Base-by-base conservation (phyloP, 2,888 invertebrate genomes). In the Epirrhoe tristata region DNA sequence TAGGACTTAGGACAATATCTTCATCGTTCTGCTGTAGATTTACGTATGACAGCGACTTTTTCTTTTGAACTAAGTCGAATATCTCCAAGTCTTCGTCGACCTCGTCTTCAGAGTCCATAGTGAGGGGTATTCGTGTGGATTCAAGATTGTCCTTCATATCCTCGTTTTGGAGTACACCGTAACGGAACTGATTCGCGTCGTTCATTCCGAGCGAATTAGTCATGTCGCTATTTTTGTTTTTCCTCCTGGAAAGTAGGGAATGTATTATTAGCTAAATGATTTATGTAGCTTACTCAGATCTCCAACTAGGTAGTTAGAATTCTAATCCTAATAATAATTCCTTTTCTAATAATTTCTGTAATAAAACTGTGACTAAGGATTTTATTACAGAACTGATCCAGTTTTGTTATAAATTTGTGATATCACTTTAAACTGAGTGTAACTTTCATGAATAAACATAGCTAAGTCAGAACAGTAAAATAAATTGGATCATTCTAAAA, bases 61-160 rank as follows among this genome's bases (percentile, higher is more conserved):
- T 91, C 74, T 91, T 93, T 69, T 92, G 90, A 73, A 88, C 91
- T 36, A 94, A 76, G 72, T 94, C 93, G 72, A 94, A 94, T 76
- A 94, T 93, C 72, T 94, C 94, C 32, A 93, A 74, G 64, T 94
- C 93, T 36, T 93, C 93, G 57, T 94, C 94, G 6, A 93, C 91
- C 36, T 93, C 93, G 1, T 94, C 94, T 57, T 94, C 94, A 0
- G 94, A 93, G 55, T 93, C 93, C 88, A 93, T 90, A 0, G 93
- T 93, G 2, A 93, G 77, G 0, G 93, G 93, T 43, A 94, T 83
- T 62, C 89, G 78, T 14, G 93, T 89, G 5, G 93, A 77, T 77
- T 94, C 94, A 46, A 92, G 71, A 68, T 90, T 93, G 70, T 91
- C 92, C 50, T 88, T 83, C 24, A 86, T 79, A 65, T 94, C 94